Base-by-base conservation (phyloP, 2,797 vertebrate species). In the Lithobates pipiens region DNA sequence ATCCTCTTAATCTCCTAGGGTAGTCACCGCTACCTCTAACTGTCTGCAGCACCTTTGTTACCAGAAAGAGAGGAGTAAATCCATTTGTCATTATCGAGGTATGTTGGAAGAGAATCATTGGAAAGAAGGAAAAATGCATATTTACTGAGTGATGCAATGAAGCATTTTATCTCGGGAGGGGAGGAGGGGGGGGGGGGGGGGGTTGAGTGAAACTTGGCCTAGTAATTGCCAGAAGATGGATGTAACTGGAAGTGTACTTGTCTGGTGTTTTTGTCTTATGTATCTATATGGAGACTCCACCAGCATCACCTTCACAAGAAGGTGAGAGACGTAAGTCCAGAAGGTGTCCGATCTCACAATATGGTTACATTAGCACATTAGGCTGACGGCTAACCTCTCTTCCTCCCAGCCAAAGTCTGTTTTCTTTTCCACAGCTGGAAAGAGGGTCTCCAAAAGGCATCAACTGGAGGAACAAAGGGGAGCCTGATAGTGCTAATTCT, bases 261-360 rank as follows among this genome's bases (percentile, higher is more conserved):
- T 83, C 86, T 87, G 74, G 44, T 36, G 68, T 80, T 81, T 32
- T 79, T 82, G 88, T 82, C 61, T 86, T 80, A 25, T 23, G 83
- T 32, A 10, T 36, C 75, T 0, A 77, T 0, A 0, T 74, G 87
- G 87, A 88, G 82, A 83, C 15, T 86, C 88, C 86, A 88, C 65
- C 70, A 88, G 88, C 86, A 36, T 36, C 34, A 86, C 79, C 88
- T 89, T 80, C 75, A 69, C 80, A 85, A 88, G 42, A 75, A 72
- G 78, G 70, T 72, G 0, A 2, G 77, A 73, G 83, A 85, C 76
- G 88, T 15, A 80, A 88, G 75, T 78, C 85, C 89, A 90, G 89
- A 44, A 82, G 84, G 82, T 84, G 69, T 57, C 65, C 78, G 85
- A 88, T 75, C 82, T 85, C 82, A 70, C 32, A 0, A 5, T 81